Base-by-base conservation (phyloP, 1,140 invertebrate genomes). In the Eueides isabella region DNA sequence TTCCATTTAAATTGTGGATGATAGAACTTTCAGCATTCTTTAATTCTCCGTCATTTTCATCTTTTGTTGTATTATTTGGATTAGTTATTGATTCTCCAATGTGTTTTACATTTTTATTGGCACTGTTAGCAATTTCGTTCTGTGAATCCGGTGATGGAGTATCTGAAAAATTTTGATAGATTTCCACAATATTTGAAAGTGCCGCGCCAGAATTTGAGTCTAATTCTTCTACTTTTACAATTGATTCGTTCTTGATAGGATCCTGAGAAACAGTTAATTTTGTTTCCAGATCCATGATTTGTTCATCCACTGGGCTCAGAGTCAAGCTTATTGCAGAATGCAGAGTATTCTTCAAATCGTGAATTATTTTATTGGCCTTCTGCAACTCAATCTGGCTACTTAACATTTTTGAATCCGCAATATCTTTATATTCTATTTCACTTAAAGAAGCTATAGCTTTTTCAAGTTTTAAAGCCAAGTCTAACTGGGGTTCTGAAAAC, bases 401-500 rank as follows among this genome's bases (percentile, higher is more conserved):
- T 16, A 61, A 26, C 33, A 19, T 28, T 31, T 61, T 61, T 26
- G 16, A 16, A 5, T 69, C 48, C 55, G 31, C 30, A 26, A 6
- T 16, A 48, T 69, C 48, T 14, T 23, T 28, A 26, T 7, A 14
- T 26, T 30, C 6, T 23, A 26, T 19, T 12, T 69, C 67, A 23
- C 1, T 33, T 61, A 69, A n/a, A 6, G 67, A 69, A 19, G 48
- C 33, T 31, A 69, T 31, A 26, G 67, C 29, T 2, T 61, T 69
- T 33, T 69, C 67, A n/a, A 69, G 35, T 35, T 61, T 26, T 28
- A 69, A 61, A 26, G 67, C 67, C n/a, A 69, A 61, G 31, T 35
- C 61, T 69, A 69, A 69, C 61, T 69, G 44, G 7, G 31, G 11
- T 9, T 23, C 33, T 7, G 67, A 61, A 14, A 69, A 61, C 33